These are phyloP conservation scores for Limosa lapponica DNA, from an alignment of 2,797 vertebrate species.

Conservation along the genomic window DNA sequence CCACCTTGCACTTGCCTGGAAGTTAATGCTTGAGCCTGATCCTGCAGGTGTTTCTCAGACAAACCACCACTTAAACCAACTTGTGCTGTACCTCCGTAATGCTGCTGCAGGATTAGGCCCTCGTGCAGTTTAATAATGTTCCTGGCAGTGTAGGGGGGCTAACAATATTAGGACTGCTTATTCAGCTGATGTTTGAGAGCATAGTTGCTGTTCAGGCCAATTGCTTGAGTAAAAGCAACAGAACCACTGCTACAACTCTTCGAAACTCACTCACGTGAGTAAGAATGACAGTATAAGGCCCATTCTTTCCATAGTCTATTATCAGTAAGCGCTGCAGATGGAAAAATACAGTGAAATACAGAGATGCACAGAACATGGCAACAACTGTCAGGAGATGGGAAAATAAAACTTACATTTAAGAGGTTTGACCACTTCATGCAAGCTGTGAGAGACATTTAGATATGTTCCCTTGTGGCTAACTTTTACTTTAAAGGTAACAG, in stretches of 20 bases:
- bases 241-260: not conserved
- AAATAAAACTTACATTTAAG: conserved; percentile 37
- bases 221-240: not conserved
- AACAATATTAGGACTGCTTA: not conserved
- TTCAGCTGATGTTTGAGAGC: accelerated
- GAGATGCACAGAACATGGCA: not conserved
- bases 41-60: not conserved
- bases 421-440: not conserved
- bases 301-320: not conserved
- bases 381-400: not conserved
- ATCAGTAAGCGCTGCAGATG: not conserved
- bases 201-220: not conserved
- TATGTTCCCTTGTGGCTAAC: conserved; percentile 24
- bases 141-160: not conserved
- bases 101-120: not conserved
- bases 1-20: not conserved
- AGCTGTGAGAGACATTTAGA: conserved; percentile 41
- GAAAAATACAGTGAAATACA: not conserved
- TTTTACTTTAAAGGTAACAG: conserved; percentile 42
- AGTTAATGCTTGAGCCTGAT: not conserved
- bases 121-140: not conserved
- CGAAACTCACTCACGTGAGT: not conserved
- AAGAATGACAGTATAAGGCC: not conserved
- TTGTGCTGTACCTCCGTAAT: not conserved
- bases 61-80: not conserved